Evolutionary conservation across 2,797 vertebrate genomes (phyloP).

Genomic region (Lemur catta): DNA sequence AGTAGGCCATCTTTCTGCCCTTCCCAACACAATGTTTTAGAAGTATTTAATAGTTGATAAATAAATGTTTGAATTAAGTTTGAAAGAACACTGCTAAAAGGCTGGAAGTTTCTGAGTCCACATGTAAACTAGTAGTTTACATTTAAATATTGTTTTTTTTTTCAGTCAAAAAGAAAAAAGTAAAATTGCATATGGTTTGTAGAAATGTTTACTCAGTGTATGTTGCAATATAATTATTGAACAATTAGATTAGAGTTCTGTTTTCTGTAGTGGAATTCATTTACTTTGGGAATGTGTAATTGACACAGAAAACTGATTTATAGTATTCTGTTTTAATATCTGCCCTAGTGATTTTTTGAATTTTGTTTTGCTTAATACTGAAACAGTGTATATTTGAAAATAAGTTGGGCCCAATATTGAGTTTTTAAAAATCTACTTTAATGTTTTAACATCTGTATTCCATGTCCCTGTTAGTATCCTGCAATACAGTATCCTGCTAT

Average conservation of each 20-base stretch:
- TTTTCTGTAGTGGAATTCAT: not conserved
- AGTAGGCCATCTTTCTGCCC: not conserved
- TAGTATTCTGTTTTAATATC: not conserved
- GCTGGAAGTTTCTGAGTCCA: not conserved
- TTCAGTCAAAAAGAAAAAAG: not conserved
- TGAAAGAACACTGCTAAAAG: not conserved
- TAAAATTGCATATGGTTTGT: not conserved
- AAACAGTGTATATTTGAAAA: constrained; percentile 33
- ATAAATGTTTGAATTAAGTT: constrained; percentile 7
- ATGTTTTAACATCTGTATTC: not conserved
- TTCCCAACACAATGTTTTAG: not conserved
- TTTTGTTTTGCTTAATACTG: constrained; percentile 29
- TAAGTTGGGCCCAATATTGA: not conserved
- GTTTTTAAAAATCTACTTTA: not conserved
- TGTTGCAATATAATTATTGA: not conserved
- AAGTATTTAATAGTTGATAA: not conserved
- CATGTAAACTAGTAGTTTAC: not conserved
- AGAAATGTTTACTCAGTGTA: not conserved
- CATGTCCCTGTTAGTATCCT: not conserved
- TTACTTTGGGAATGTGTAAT: not conserved
- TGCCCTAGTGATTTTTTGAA: not conserved
- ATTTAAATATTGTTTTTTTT: not conserved
- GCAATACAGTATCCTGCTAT: not conserved
- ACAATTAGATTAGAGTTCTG: not conserved
- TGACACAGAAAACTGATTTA: not conserved